Conservation (phyloP, 2,113 vertebrate genomes). For the Malurus cyaneus region DNA sequence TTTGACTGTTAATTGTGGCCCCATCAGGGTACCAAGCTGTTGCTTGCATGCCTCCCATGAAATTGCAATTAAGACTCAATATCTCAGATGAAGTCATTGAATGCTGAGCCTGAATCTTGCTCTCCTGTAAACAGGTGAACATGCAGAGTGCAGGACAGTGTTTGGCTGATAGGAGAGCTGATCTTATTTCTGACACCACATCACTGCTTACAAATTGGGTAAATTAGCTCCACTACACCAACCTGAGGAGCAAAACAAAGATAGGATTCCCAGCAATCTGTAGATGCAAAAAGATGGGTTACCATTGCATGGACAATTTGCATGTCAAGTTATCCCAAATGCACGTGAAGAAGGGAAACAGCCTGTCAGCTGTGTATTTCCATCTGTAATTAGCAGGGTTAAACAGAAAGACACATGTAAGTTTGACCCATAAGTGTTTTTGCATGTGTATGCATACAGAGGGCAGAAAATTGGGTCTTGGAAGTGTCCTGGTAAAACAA, state of each 20-base stretch:
- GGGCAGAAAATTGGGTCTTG: background rate
- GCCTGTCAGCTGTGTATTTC: background rate
- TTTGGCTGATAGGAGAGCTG: background rate
- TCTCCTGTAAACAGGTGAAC: background rate
- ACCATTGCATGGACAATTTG: background rate
- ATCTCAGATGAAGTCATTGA: background rate
- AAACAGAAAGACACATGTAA: background rate
- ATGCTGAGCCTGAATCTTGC: background rate
- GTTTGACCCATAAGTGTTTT: background rate
- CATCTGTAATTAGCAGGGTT: background rate
- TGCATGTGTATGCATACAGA: background rate
- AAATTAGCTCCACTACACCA: background rate
- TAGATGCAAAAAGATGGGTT: background rate
- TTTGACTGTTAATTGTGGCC: background rate
- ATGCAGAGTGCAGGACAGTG: rapidly evolving
- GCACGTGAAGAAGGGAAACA: background rate
- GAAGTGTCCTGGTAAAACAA: background rate
- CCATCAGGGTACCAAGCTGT: background rate
- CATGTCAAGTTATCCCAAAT: background rate
- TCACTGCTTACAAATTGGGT: background rate
- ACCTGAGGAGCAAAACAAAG: background rate
- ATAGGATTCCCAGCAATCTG: background rate
- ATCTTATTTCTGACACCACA: background rate
- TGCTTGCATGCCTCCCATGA: background rate
- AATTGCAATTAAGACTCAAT: background rate